phyloP scores from a whole-genome alignment of 2,888 invertebrate genomes.

The Plusia festucae region DNA sequence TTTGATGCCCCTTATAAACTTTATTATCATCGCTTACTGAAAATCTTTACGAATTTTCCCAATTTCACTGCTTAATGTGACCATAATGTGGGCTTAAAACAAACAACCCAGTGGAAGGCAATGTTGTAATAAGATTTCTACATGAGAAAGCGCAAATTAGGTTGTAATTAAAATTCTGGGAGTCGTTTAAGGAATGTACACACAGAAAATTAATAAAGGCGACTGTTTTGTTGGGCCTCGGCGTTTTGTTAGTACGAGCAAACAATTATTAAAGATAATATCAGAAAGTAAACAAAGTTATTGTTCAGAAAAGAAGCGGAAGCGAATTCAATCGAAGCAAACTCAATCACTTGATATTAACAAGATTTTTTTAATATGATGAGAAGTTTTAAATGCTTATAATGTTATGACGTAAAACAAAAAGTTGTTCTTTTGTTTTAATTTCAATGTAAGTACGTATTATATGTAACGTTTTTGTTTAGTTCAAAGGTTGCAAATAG shows the following conservation, averaged over 20 bases:
- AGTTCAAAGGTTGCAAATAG: too few species aligned
- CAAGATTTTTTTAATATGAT: neutral
- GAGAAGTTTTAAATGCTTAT: neutral
- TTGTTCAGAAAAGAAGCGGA: slow-evolving; percentile 16
- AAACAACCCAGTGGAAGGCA: slow-evolving; percentile 42
- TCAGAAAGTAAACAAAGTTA: slow-evolving; percentile 34
- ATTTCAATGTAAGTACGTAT: too few species aligned
- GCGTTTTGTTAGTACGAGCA: slow-evolving; percentile 28
- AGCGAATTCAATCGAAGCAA: slow-evolving; percentile 25
- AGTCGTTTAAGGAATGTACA: slow-evolving; percentile 53
- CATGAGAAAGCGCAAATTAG: slow-evolving; percentile 53
- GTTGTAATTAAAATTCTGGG: slow-evolving; percentile 57
- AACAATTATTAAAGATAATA: slow-evolving; percentile 31
- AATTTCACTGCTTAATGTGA: slow-evolving; percentile 53
- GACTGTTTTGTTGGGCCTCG: slow-evolving; percentile 43
- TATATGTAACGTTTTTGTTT: too few species aligned
- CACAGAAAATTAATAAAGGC: slow-evolving; percentile 57
- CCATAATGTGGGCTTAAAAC: slow-evolving; percentile 47
- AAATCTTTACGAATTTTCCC: slow-evolving; percentile 57
- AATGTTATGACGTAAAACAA: too few species aligned
- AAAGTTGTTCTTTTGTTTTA: too few species aligned
- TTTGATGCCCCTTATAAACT: slow-evolving; percentile 65
- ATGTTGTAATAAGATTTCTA: slow-evolving; percentile 53
- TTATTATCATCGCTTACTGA: slow-evolving; percentile 58
- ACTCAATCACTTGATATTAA: slow-evolving; percentile 21